Percentiles rank a stretch among this genome's conserved stretches.
Conservation (phyloP, 2,113 vertebrate genomes). For the Cyrtonyx montezumae region DNA sequence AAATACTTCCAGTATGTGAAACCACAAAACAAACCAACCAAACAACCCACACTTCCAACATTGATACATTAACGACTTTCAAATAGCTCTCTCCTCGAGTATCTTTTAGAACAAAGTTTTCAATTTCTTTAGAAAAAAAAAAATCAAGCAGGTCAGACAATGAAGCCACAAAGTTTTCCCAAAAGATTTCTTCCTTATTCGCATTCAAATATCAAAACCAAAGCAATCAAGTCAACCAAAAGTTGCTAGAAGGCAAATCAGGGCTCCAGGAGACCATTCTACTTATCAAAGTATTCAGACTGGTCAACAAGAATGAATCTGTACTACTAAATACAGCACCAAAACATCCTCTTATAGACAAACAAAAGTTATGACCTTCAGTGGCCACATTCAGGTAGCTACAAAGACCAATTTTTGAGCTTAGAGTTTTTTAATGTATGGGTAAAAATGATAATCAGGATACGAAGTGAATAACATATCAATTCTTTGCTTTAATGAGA, state of each 20-base stretch:
- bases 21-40: not conserved
- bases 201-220: not conserved
- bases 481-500: not conserved
- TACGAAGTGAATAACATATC: not conserved
- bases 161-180: not conserved
- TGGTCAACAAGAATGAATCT: not conserved
- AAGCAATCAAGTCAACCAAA: not conserved
- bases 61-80: not conserved
- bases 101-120: not conserved
- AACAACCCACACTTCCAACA: not conserved
- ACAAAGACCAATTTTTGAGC: not conserved
- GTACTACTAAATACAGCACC: not conserved
- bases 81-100: not conserved
- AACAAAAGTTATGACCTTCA: not conserved
- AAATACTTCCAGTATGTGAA: not conserved
- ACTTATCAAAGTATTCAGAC: not conserved
- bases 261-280: not conserved
- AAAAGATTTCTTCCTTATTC: not conserved
- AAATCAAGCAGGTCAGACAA: not conserved
- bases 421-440: not conserved
- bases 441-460: not conserved
- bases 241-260: not conserved
- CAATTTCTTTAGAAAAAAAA: not conserved
- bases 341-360: not conserved
- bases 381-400: not conserved